These are phyloP conservation scores for Tenebrosternarchus preto DNA, from an alignment of 2,113 vertebrate species.

Conservation along the genomic window DNA sequence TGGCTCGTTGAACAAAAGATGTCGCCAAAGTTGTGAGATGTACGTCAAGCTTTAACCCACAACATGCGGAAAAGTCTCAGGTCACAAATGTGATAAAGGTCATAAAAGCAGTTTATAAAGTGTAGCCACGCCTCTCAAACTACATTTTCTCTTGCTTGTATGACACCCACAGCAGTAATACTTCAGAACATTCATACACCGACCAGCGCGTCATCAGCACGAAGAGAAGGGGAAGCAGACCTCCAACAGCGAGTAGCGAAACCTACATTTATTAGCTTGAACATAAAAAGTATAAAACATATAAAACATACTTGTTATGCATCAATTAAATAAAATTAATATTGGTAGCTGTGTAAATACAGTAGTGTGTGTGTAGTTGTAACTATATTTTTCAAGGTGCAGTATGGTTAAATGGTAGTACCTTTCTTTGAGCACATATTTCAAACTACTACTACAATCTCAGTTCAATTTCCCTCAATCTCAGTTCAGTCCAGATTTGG, in stretches of 20 bases:
- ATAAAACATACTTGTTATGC: neutral
- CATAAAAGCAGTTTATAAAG: slow-evolving; percentile 32
- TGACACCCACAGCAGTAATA: neutral
- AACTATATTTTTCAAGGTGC: too few species aligned
- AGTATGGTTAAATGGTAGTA: neutral
- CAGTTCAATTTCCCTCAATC: neutral
- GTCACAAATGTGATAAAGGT: neutral
- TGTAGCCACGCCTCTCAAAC: slow-evolving; percentile 9
- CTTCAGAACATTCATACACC: neutral
- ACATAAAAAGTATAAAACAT: neutral
- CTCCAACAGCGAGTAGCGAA: too few species aligned
- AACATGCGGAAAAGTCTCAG: neutral
- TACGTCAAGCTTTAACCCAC: too few species aligned
- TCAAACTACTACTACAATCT: neutral
- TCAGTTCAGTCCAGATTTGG: neutral
- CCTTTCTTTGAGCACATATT: neutral
- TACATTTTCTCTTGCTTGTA: neutral
- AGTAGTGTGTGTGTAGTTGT: neutral
- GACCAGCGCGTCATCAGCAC: slow-evolving; percentile 7
- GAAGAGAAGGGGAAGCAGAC: neutral
- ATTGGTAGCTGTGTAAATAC: neutral
- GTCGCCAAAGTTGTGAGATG: neutral
- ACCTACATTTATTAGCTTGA: neutral
- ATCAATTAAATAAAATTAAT: neutral
- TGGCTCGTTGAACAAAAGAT: neutral